Conservation (phyloP, 2,113 vertebrate genomes). For the Asarcornis scutulata region DNA sequence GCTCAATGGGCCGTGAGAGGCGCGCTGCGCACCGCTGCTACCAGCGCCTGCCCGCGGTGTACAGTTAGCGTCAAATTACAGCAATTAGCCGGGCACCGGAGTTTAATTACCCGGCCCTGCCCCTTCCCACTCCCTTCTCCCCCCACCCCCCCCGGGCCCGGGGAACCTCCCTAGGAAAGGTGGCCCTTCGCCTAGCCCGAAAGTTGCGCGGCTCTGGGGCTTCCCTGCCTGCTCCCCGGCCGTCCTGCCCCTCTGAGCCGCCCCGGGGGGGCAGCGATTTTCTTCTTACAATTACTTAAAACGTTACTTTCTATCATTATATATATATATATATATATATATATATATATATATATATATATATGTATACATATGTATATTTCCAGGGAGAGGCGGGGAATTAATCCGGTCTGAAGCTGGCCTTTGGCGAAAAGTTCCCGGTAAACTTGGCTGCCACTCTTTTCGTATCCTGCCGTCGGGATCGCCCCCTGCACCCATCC, state of each 20-base stretch:
- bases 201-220: not conserved
- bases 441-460: not conserved
- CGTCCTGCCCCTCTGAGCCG: not conserved
- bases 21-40: slow-evolving; percentile 9
- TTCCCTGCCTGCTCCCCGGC: not conserved
- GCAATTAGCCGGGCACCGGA: slow-evolving; percentile 47
- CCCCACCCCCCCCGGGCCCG: too few species aligned
- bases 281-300: not conserved
- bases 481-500: not conserved
- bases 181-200: not conserved
- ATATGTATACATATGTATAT: not conserved
- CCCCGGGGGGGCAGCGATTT: not conserved
- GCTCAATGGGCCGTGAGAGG: slow-evolving; percentile 48
- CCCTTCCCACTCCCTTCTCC: not conserved
- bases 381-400: not conserved
- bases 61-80: slow-evolving; percentile 62
- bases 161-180: not conserved
- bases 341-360: not conserved
- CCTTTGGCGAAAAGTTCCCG: not conserved
- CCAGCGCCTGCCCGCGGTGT: slow-evolving; percentile 26
- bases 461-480: not conserved
- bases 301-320: not conserved
- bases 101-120: slow-evolving; percentile 27
- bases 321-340: too few species aligned
- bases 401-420: not conserved